A percentile compares a stretch with the other conserved stretches of the same genome.
phyloP scores from a whole-genome alignment of 2,113 vertebrate genomes.

The Heloderma charlesbogerti region DNA sequence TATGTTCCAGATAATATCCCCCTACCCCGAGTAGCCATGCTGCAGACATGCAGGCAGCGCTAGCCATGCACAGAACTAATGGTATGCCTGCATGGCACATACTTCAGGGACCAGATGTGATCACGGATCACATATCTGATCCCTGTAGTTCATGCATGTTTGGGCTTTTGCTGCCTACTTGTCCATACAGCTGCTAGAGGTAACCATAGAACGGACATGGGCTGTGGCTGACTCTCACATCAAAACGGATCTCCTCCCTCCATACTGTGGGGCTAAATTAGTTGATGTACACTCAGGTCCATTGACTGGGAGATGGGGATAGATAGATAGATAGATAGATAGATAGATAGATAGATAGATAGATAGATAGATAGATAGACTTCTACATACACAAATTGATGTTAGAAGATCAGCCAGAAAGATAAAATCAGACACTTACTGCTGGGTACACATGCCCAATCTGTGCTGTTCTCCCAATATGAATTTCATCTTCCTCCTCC shows the following conservation, averaged over 20 bases:
- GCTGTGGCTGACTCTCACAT: too few relatives aligned
- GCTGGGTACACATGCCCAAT: conserved; percentile 97
- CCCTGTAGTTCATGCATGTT: not conserved
- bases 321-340: too few relatives aligned
- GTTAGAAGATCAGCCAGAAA: not conserved
- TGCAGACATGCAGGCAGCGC: too few relatives aligned
- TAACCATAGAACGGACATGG: not conserved
- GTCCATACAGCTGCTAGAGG: not conserved
- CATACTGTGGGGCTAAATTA: not conserved
- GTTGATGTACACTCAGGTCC: not conserved
- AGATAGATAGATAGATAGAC: too few relatives aligned
- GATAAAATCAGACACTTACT: conserved; percentile 82
- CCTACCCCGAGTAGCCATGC: too few relatives aligned
- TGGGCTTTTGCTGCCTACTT: not conserved
- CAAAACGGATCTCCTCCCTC: not conserved
- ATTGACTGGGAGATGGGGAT: not conserved
- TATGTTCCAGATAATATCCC: not conserved
- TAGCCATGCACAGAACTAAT: not conserved
- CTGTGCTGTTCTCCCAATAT: conserved; percentile 92
- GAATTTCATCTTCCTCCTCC: conserved; percentile 93
- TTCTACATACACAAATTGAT: not conserved
- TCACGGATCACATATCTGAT: not conserved
- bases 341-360: too few relatives aligned
- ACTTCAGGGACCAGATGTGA: not conserved
- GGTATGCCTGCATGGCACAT: not conserved